Evolutionary conservation across 37 sponge, comb jelly and placozoan genomes (phyloP).

Genomic region (Oscarella lobularis): DNA sequence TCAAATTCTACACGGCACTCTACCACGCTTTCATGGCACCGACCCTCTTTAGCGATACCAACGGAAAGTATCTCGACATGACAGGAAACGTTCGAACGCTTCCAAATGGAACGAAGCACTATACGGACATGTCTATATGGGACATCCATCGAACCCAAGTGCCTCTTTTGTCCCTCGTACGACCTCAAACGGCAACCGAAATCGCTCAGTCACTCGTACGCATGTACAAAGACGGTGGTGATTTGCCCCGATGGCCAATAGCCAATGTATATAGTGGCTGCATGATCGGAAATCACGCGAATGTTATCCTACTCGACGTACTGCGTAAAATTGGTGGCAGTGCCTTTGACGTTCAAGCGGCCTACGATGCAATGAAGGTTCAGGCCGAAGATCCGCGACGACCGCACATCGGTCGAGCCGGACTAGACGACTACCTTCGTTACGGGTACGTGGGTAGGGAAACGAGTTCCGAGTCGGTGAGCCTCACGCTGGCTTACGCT

Average conservation of each 20-base stretch:
- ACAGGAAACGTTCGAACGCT: conserved; percentile 5
- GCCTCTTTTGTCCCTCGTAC: conserved; percentile 24
- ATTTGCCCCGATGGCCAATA: conserved; percentile 45
- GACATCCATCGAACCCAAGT: conserved; percentile 34
- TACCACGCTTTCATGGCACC: conserved; percentile 33
- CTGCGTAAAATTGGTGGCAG: conserved; percentile 10
- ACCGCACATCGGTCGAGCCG: conserved; percentile 16
- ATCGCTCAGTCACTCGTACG: conserved; percentile 20
- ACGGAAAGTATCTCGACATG: conserved; percentile 19
- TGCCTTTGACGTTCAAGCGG: conserved; percentile 13
- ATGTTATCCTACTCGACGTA: conserved; percentile 26
- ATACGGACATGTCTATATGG: conserved; percentile 41
- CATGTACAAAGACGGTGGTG: conserved; percentile 39
- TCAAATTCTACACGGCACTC: conserved; percentile 31
- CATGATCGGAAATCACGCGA: conserved; percentile 50
- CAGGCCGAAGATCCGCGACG: conserved; percentile 16
- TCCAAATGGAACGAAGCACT: not conserved
- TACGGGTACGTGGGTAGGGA: conserved; percentile 28
- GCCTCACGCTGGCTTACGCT: conserved; percentile 34
- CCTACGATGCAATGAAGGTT: conserved; percentile 18
- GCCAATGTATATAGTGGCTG: conserved; percentile 34
- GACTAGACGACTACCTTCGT: conserved; percentile 21
- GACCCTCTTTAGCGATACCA: conserved; percentile 31
- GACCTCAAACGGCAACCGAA: conserved; percentile 11
- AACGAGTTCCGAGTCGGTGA: conserved; percentile 15